A percentile compares a stretch with the other conserved stretches of the same genome.
These are phyloP conservation scores for Lydus trimaculatus DNA, from an alignment of 2,888 invertebrate genomes.

Conservation along the genomic window DNA sequence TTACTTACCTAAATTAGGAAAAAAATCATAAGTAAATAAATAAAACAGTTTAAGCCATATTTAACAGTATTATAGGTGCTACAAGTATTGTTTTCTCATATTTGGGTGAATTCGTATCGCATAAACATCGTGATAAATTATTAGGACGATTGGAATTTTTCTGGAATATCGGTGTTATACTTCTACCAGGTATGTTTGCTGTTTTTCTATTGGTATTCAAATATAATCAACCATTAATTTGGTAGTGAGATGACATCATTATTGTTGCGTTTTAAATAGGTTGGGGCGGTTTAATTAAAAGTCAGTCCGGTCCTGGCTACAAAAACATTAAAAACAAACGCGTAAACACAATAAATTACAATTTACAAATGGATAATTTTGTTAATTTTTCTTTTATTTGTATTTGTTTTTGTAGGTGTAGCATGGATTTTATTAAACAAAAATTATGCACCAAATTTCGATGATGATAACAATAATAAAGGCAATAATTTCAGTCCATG, in stretches of 20 bases:
- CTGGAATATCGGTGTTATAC: slow-evolving; percentile 68
- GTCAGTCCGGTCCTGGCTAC: slow-evolving; percentile 42
- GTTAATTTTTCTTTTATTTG: not conserved
- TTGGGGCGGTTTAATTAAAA: slow-evolving; percentile 30
- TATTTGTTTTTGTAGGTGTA: slow-evolving; percentile 51
- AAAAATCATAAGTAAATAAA: not conserved
- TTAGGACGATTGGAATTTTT: slow-evolving; percentile 68
- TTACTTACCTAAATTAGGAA: too few relatives aligned
- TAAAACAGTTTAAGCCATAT: slow-evolving; percentile 19
- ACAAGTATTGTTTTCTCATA: slow-evolving; percentile 68
- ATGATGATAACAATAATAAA: slow-evolving; percentile 25
- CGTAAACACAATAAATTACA: slow-evolving; percentile 22
- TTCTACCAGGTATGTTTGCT: slow-evolving; percentile 64
- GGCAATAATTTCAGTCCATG: slow-evolving; percentile 65
- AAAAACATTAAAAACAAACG: too few relatives aligned
- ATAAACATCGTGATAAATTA: slow-evolving; percentile 65
- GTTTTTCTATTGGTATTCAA: too few relatives aligned
- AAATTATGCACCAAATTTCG: slow-evolving; percentile 45
- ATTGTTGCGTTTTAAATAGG: slow-evolving; percentile 32
- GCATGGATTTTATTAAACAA: slow-evolving; percentile 61
- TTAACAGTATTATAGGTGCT: slow-evolving; percentile 66
- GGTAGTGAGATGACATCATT: too few relatives aligned
- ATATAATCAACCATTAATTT: too few relatives aligned
- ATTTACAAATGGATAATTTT: too few relatives aligned
- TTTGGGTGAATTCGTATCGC: slow-evolving; percentile 66